Evolutionary conservation across 1,140 invertebrate species (phyloP), one percentile per base, ranked within the genome.

Genomic region (Brevipalpus yothersi): DNA sequence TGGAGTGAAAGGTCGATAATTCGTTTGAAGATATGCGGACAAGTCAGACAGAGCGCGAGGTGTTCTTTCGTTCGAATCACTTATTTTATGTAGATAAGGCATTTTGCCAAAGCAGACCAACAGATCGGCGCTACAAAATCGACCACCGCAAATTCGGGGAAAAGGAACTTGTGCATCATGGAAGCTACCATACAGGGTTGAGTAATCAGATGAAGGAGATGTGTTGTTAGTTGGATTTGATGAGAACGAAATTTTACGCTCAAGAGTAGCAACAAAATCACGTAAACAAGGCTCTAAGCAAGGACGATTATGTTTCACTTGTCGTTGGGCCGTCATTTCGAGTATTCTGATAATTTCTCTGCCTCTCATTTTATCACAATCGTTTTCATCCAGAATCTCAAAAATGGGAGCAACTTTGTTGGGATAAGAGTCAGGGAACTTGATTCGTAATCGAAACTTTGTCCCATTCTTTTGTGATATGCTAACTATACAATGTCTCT

Each of bases 81-180:
- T 66, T 10, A 82, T 70, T 64, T 83, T 76, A 64, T 82, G 79
- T 2, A 81, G 73, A 65, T 82, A 82, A 12, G 80, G 75, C 1
- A 83, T 81, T 60, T 87, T 77, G 53, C 83, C 83, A 71, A 93
- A 94, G 61, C 83, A 86, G 10, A 88, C 84, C 39, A 90, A 72
- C 31, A 81, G 78, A 64, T 77, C 78, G 40, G 83, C 83, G 45
- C 82, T 82, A 72, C 85, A 91, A 75, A 94, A 96, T 68, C 83
- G 82, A 1, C 86, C 89, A 5, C 89, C 89, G 13, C 86, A 92
- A 0, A 89, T 94, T 58, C 87, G 75, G 1, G 90, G 90, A 73
- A 92, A 95, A 1, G 90, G 90, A 63, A 95, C 85, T 65, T 82
- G 86, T n/a, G 82, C 66, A 64, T 75, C 75, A 56, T 70, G 69